Base-by-base conservation (phyloP, 1,140 invertebrate species). In the Campoletis sonorensis region DNA sequence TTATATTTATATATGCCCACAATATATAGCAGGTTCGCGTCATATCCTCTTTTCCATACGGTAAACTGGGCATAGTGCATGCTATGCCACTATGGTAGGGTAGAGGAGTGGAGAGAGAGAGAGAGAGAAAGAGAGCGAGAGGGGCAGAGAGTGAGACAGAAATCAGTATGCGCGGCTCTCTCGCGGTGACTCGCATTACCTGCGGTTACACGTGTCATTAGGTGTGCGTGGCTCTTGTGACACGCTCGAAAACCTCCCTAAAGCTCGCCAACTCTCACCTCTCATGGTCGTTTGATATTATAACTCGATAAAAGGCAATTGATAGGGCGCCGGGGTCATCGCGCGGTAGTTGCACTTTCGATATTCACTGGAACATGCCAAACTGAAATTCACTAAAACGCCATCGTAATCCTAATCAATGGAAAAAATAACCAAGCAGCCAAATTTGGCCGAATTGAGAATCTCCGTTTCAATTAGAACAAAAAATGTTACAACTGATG, bases 181-280 rank as follows among this genome's bases (percentile, higher is more conserved):
- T 64, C 76, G 76, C 54, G 81, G 82, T 82, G 84, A 84, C 85
- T 89, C 85, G 86, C 87, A 89, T 89, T 89, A 89, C 87, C 86
- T 88, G 89, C 86, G 89, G 89, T 90, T 89, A 87, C 84, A 88
- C 89, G 89, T 89, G 86, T 90, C 88, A 90, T 90, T 89, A 89
- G 85, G 85, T 86, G 86, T 86, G 86, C 85, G 85, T 84, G 83
- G 61, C 82, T 79, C 82, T 70, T 77, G 76, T 67, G 76, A 67
- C 76, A 78, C 54, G 68, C 30, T 27, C 84, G 81, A 79, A 79
- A 80, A 33, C 23, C n/a, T 72, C 70, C 73, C 40, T 76, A 78
- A 80, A 76, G 70, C 82, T 80, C 27, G 30, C 27, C 21, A 67
- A 64, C 26, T 23, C 26, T 33, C 61, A 58, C 76, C 72, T 79